Percentiles rank a stretch among this genome's conserved stretches.
Conservation (phyloP, 2,797 vertebrate species). For the Crotalus adamanteus region DNA sequence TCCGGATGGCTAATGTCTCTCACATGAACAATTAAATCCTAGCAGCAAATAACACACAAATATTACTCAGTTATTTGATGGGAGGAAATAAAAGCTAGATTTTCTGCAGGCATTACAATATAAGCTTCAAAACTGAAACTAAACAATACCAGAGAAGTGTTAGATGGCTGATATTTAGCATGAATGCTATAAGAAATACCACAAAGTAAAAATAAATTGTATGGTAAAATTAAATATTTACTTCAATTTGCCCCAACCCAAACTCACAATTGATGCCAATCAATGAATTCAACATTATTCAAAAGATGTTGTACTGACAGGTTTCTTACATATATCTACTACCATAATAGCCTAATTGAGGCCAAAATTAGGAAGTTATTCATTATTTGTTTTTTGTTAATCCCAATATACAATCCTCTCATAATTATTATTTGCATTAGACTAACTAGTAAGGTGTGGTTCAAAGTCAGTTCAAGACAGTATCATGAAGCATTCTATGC, state of each 20-base stretch:
- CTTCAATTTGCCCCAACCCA: background rate
- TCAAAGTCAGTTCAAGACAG: background rate
- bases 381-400: background rate
- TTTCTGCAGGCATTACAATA: constrained; percentile 7
- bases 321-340: background rate
- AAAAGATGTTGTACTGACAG: background rate
- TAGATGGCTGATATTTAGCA: background rate
- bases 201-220: background rate
- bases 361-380: background rate
- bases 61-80: background rate
- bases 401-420: background rate
- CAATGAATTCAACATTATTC: background rate
- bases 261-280: background rate
- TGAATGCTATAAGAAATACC: background rate
- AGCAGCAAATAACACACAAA: background rate
- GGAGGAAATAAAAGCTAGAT: background rate
- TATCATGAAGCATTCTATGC: background rate
- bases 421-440: background rate
- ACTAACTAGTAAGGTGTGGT: background rate
- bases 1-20: constrained; percentile 92
- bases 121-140: background rate
- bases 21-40: constrained; percentile 92
- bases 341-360: background rate
- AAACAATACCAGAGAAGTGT: background rate
- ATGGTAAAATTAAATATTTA: background rate